These are phyloP conservation scores for Synanceia verrucosa DNA, from an alignment of 2,797 vertebrate species.

Conservation along the genomic window DNA sequence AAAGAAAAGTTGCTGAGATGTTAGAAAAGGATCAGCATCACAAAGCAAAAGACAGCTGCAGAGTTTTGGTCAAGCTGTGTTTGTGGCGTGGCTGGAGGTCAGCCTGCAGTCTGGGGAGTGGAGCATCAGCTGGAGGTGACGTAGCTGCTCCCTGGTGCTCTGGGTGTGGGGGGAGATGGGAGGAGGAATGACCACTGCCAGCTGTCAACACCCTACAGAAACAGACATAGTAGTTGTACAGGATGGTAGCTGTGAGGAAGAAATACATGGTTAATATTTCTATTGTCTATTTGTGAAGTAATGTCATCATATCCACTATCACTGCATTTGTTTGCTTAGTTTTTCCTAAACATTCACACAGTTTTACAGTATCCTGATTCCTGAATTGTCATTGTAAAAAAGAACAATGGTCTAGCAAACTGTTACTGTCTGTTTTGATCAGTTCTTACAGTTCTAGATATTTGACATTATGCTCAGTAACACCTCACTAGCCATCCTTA, in stretches of 20 bases:
- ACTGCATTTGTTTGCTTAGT: neutral
- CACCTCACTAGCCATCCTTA: neutral
- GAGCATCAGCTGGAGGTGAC: constrained; percentile 65
- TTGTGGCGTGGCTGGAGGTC: constrained; percentile 4
- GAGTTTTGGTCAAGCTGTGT: neutral
- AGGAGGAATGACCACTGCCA: constrained; percentile 44
- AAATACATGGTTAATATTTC: too few relatives aligned
- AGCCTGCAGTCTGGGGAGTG: constrained; percentile 9
- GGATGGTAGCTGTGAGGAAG: neutral
- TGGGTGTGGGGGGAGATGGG: constrained; percentile 24
- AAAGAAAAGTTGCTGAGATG: neutral
- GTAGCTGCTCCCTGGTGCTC: constrained; percentile 49
- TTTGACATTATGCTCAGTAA: neutral
- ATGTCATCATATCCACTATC: neutral
- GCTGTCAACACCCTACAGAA: constrained; percentile 53
- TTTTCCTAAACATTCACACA: neutral
- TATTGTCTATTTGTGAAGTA: neutral
- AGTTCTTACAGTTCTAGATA: neutral
- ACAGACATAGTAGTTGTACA: constrained; percentile 6
- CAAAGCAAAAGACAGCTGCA: neutral
- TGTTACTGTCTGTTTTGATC: neutral
- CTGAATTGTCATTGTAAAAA: neutral
- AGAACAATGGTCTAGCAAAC: neutral
- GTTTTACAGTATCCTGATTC: neutral
- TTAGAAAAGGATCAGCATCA: neutral